These are phyloP conservation scores for Crocallis elinguaria DNA, from an alignment of 2,888 invertebrate genomes.

Conservation along the genomic window DNA sequence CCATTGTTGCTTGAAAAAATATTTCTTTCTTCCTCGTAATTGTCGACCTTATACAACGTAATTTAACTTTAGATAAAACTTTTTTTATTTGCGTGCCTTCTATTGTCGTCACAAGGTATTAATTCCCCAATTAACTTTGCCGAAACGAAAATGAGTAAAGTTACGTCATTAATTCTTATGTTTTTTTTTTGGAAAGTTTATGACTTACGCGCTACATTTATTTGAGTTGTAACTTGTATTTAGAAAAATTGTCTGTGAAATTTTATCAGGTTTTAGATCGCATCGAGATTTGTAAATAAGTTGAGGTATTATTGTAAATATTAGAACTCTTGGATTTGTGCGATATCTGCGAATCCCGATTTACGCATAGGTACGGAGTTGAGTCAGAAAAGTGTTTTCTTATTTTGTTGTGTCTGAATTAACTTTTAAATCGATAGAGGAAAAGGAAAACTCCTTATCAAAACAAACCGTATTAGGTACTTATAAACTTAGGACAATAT, in stretches of 20 bases:
- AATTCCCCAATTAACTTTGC: slow-evolving; percentile 36
- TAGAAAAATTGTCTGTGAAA: slow-evolving; percentile 9
- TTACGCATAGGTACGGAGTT: too few relatives aligned
- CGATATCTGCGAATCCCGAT: too few relatives aligned
- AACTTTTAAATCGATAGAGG: too few relatives aligned
- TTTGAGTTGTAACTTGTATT: slow-evolving; percentile 23
- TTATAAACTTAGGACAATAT: too few relatives aligned
- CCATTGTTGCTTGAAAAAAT: slow-evolving; percentile 24
- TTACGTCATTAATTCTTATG: slow-evolving; percentile 39
- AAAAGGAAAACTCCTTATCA: too few relatives aligned
- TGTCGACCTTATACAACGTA: slow-evolving; percentile 21
- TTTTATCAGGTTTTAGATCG: not conserved
- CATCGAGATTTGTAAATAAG: not conserved
- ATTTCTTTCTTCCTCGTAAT: slow-evolving; percentile 15
- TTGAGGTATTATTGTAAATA: not conserved
- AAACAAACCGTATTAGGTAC: too few relatives aligned
- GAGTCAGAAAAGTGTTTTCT: too few relatives aligned
- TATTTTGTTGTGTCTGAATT: too few relatives aligned
- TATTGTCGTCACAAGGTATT: slow-evolving; percentile 32
- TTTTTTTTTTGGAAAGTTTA: slow-evolving; percentile 37
- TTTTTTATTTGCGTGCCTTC: slow-evolving; percentile 32
- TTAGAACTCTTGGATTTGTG: too few relatives aligned
- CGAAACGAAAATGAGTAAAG: slow-evolving; percentile 41
- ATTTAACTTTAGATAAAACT: slow-evolving; percentile 40
- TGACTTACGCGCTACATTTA: slow-evolving; percentile 26